Percentiles rank a stretch among this genome's conserved stretches.
phyloP scores from a whole-genome alignment of 2,888 invertebrate genomes.

The Drosophila emarginata region DNA sequence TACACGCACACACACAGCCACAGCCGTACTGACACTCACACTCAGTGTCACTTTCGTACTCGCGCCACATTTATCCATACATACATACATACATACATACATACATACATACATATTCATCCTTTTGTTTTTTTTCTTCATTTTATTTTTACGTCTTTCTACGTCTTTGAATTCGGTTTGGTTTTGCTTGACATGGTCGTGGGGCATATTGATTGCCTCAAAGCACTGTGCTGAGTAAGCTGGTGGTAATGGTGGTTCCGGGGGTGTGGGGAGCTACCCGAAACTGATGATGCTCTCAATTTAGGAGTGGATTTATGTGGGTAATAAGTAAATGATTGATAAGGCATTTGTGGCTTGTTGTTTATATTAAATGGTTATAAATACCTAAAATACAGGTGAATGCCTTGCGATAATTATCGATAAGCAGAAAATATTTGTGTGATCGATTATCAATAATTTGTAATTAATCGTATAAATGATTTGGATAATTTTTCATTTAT shows the following conservation, averaged over 20 bases:
- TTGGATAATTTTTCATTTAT: not conserved
- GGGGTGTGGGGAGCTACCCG: constrained; percentile 5
- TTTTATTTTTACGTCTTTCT: constrained; percentile 34
- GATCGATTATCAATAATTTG: not conserved
- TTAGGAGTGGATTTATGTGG: constrained; percentile 38
- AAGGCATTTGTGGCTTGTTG: constrained; percentile 38
- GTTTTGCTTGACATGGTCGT: constrained; percentile 10
- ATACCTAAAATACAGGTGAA: constrained; percentile 3
- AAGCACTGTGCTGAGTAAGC: constrained; percentile 3
- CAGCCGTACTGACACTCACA: constrained; percentile 1
- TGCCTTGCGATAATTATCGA: not conserved
- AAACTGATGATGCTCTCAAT: constrained; percentile 36
- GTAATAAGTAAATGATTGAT: constrained; percentile 42
- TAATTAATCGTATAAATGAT: not conserved
- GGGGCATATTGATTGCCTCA: constrained; percentile 63
- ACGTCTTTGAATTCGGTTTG: constrained; percentile 12
- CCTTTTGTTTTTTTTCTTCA: constrained; percentile 48
- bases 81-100: too few species aligned
- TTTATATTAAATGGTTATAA: constrained; percentile 5
- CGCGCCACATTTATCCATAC: not conserved
- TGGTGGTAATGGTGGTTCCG: not conserved
- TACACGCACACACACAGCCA: not conserved
- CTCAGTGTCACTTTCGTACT: not conserved
- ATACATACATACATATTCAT: too few species aligned
- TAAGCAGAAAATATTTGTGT: not conserved